Evolutionary conservation across 2,113 vertebrate genomes (phyloP), one percentile per base, ranked within the genome.

Genomic region (Corythornis cristatus): DNA sequence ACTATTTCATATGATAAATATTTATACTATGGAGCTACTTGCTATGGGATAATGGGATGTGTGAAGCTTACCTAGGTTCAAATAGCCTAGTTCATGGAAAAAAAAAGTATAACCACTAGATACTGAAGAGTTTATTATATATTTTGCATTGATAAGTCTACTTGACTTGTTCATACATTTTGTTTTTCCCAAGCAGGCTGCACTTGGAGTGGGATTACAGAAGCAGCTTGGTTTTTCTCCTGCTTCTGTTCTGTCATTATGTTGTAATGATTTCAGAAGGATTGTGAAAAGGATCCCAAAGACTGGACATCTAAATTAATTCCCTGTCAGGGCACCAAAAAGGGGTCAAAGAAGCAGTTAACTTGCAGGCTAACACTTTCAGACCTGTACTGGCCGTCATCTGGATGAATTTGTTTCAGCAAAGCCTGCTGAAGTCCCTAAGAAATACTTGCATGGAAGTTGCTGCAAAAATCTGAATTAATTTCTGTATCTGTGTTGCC

Each of bases 181-280:
- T 74, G 21, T 74, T 92, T 83, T 74, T 43, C 37, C 78, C 31
- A 46, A 58, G 43, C 43, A 64, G 28, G 31, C 56, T 90, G 50
- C 75, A 77, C 37, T 83, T 70, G 65, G 60, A 88, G 43, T 13
- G 56, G n/a, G 68, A 42, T 71, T 92, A 62, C 25, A 46, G 65
- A 73, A 96, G 65, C 88, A 86, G 58, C 43, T 23, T 74, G 80
- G 45, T 65, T 93, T 92, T 83, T 92, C 75, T 67, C 66, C 60
- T 79, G 70, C 43, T 66, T 77, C 45, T 86, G n/a, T 89, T 89
- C 70, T 79, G 70, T 84, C 74, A 68, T 91, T 48, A 87, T 28
- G 23, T 37, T 95, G 71, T 82, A 91, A 87, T 89, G 87, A 86
- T 82, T 93, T 87, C 93, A 82, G 67, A 66, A 86, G 78, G 62